These are phyloP conservation scores for Melozone crissalis DNA, from an alignment of 2,113 vertebrate species.

Conservation along the genomic window DNA sequence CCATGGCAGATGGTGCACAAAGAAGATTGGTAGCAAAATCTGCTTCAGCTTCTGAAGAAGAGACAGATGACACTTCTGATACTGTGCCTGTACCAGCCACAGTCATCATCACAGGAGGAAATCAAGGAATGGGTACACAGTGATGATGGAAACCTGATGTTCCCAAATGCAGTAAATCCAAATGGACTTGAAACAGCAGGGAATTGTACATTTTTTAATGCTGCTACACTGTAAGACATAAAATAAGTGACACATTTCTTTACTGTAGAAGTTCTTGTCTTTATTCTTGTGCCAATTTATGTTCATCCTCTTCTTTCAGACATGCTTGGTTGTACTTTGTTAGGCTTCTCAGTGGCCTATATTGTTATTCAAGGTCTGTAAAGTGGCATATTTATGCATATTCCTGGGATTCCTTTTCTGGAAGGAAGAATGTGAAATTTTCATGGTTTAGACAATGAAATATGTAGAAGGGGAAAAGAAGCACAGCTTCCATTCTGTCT, in stretches of 20 bases:
- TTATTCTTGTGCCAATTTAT: background rate
- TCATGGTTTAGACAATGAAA: background rate
- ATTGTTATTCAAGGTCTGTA: background rate
- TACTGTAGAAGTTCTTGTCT: background rate
- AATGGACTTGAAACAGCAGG: background rate
- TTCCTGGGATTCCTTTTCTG: background rate
- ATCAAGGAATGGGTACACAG: background rate
- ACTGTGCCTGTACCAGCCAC: background rate
- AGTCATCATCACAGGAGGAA: background rate
- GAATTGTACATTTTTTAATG: background rate
- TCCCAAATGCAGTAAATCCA: background rate
- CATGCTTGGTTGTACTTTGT: background rate
- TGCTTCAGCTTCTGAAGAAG: background rate
- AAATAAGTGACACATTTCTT: background rate
- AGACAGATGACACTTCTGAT: background rate
- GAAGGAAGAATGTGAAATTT: background rate
- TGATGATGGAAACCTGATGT: background rate
- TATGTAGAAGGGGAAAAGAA: background rate
- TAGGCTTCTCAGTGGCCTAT: background rate
- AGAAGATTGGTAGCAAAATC: background rate
- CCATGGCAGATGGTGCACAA: background rate
- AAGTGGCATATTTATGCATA: background rate
- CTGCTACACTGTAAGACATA: background rate
- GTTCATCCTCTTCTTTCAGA: background rate
- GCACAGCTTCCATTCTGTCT: background rate